Evolutionary conservation across 2,113 vertebrate genomes (phyloP).

Genomic region (Proteles cristata): DNA sequence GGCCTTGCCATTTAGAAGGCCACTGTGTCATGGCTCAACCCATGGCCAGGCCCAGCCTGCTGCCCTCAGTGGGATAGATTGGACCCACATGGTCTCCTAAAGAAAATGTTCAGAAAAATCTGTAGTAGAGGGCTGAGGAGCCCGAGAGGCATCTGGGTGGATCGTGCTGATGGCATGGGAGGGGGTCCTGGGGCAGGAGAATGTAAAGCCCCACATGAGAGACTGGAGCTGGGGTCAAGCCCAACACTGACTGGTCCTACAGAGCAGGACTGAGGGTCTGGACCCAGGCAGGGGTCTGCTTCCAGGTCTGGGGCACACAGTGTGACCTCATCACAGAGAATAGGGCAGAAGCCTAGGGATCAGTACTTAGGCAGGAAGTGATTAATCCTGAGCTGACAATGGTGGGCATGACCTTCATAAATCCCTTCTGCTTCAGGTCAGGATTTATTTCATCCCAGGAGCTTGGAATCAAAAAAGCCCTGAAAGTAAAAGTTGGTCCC

Average conservation of each 20-base stretch:
- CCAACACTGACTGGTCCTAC: neutral
- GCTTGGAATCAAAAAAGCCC: conserved; percentile 5
- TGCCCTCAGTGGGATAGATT: neutral
- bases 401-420: neutral
- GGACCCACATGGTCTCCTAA: neutral
- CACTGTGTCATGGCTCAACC: neutral
- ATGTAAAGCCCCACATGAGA: neutral
- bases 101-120: neutral
- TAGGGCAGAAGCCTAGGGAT: neutral
- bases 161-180: neutral
- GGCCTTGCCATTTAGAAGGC: neutral
- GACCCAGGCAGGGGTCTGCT: neutral
- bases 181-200: neutral
- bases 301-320: neutral
- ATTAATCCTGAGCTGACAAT: neutral
- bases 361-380: neutral
- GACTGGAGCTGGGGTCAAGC: neutral
- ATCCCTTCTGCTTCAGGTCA: conserved; percentile 7
- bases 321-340: neutral
- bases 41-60: neutral
- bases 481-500: neutral
- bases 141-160: neutral
- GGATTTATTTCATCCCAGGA: neutral
- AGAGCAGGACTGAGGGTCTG: neutral
- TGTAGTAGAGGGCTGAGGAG: neutral